phyloP scores from a whole-genome alignment of 2,797 vertebrate species.

The Myioborus miniatus region DNA sequence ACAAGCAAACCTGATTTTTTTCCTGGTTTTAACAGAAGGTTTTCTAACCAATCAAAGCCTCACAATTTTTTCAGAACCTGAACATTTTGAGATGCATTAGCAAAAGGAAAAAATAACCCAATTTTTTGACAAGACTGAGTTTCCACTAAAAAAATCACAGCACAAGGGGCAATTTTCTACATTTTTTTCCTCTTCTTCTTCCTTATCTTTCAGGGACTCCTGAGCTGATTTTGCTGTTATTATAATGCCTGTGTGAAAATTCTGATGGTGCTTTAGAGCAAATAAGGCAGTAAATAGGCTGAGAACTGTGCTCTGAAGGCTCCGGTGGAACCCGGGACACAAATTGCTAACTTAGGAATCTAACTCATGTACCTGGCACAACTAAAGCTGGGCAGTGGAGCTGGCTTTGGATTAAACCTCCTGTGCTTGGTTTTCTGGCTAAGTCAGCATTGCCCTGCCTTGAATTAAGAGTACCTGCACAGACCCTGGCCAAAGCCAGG shows the following conservation, averaged over 20 bases:
- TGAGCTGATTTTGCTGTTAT: background rate
- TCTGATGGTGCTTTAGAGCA: background rate
- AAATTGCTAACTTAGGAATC: background rate
- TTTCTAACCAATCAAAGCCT: background rate
- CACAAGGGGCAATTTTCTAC: background rate
- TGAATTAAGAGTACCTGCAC: background rate
- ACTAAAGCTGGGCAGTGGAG: background rate
- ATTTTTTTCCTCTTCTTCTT: background rate
- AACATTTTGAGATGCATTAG: background rate
- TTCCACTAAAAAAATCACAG: background rate
- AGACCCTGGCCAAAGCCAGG: background rate
- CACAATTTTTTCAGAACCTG: background rate
- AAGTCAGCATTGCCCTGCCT: background rate
- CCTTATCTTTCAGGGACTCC: background rate
- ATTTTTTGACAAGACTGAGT: background rate
- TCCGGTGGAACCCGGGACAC: background rate
- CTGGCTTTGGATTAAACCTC: background rate
- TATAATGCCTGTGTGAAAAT: background rate
- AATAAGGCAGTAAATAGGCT: background rate
- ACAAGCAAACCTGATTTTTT: constrained; percentile 37
- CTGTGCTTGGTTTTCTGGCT: background rate
- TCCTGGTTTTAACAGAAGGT: background rate
- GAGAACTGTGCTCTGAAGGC: background rate
- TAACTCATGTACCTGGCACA: background rate
- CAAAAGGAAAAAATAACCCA: background rate